Conservation (phyloP, 2,888 invertebrate species). For the Standfussiana lucernea region DNA sequence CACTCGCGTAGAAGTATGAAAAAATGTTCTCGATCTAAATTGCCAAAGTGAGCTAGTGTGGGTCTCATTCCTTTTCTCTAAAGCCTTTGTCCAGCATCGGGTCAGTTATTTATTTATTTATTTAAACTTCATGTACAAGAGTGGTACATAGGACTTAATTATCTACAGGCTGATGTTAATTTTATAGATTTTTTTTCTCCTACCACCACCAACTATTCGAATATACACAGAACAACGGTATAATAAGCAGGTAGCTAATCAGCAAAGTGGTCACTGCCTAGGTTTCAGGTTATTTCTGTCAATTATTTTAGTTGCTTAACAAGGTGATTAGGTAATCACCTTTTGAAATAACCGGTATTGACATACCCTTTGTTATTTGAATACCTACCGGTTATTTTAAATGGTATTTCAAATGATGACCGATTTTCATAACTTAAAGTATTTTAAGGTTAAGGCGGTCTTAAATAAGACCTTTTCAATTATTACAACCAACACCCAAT, state of each 20-base stretch:
- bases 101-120: no score
- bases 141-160: no score
- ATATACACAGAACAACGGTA: no score
- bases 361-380: no score
- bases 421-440: no score
- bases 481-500: neutral
- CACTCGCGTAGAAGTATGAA: no score
- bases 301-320: neutral
- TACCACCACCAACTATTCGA: neutral
- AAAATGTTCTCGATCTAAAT: neutral
- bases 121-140: no score
- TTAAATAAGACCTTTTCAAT: no score
- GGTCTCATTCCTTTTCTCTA: constrained; percentile 1
- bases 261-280: neutral
- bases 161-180: constrained; percentile 5
- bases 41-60: neutral
- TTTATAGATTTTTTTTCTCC: neutral
- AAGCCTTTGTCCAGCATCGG: neutral
- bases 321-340: neutral
- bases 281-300: neutral
- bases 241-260: neutral
- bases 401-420: neutral
- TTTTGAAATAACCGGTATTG: neutral
- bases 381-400: no score
- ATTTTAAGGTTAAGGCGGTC: no score